Evolutionary conservation across 2,113 vertebrate species (phyloP), one percentile per base, ranked within the genome.

Genomic region (Aegithalos caudatus): DNA sequence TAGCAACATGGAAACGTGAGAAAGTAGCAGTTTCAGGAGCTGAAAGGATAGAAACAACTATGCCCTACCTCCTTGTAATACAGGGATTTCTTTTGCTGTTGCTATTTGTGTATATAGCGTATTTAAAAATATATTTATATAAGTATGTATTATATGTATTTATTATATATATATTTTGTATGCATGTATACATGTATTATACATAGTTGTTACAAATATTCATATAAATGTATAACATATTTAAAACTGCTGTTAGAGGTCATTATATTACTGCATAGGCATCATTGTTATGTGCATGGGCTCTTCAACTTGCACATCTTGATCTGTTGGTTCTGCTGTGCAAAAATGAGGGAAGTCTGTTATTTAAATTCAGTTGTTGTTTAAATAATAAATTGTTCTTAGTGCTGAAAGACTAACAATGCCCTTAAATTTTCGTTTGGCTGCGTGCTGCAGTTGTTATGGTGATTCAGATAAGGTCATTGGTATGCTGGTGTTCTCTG

Each of bases 1-100:
- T 61, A 70, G 22, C 4, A 5, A 8, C 50, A 14, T 1, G 8
- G 20, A 35, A 48, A 44, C 0, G 1, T 78, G 47, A 44, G 9
- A 42, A 81, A 62, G 22, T 47, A 40, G 11, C 25, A 42, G 15
- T n/a, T 77, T 66, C 31, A 60, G 37, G 29, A 88, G 61, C 47
- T 82, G 57, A 40, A 76, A 76, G 62, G 51, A 19, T 8, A 37
- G 23, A 42, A 84, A 37, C 44, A 16, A 17, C 56, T 29, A 3
- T 65, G 14, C 31, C 14, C 40, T 78, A 16, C 16, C 8, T 44
- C 12, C 57, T 78, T 40, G 42, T 92, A 51, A 24, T 69, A 42
- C 7, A 15, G 57, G 14, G 2, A 24, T 85, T 88, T 82, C 4
- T 37, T 87, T 70, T 11, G 1, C 56, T 28, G 14, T 65, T 78